Evolutionary conservation across 37 sponge, comb jelly and placozoan genomes (phyloP), one percentile per base, ranked within the genome.

Genomic region (Chondrosia reniformis): DNA sequence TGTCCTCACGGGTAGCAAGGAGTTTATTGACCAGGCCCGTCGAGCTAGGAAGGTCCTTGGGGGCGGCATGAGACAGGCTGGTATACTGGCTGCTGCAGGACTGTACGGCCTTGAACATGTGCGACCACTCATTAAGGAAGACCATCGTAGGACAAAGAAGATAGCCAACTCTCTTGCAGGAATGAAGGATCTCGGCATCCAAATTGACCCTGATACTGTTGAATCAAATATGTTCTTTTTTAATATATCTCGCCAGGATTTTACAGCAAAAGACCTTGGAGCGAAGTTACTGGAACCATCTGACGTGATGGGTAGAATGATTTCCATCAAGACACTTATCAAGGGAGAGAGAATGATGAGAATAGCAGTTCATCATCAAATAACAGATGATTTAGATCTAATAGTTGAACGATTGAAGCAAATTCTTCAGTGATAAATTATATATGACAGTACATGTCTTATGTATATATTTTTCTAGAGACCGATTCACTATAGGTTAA

Each of bases 51-150:
- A 92, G 69, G 61, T 75, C 15, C 83, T 92, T 3, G 93, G 93
- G 1, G 93, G 93, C 6, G 93, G 93, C 0, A 82, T 88, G 89
- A 45, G 89, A 22, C 93, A 92, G 67, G 76, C 64, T 49, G 93
- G 93, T 0, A 78, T 92, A 27, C n/a, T 92, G 3, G 93, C 93
- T 76, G 93, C 93, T 24, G 77, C 89, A 54, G 93, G 86, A 0
- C 24, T 92, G 1, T 76, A 84, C 19, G 89, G 86, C 22, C 63
- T 92, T 57, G 83, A 88, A 28, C 59, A 65, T 32, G 82, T 84
- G 73, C 24, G 59, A 5, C 52, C 44, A n/a, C 27, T 59, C 6
- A 63, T 92, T 44, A 62, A 85, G 8, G 46, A 15, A 4, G 93
- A 92, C 58, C 93, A 92, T 77, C 59, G 79, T 31, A 88, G 80